These are phyloP conservation scores for Alca torda DNA, from an alignment of 2,797 vertebrate genomes.

Conservation along the genomic window DNA sequence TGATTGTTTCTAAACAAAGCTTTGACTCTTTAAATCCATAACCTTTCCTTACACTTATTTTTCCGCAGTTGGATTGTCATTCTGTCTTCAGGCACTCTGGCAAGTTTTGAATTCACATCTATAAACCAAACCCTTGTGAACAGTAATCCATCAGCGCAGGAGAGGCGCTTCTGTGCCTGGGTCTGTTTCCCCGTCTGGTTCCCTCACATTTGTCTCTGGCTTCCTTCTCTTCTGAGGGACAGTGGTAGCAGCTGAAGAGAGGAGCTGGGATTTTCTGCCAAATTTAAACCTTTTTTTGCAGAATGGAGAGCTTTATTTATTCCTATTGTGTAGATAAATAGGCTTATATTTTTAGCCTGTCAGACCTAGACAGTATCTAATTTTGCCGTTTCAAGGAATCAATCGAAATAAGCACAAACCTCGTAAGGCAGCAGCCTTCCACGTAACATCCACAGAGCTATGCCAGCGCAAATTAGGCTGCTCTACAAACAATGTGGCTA, in stretches of 20 bases:
- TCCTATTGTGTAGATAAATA: slow-evolving; percentile 6
- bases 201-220: not conserved
- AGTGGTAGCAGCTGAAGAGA: not conserved
- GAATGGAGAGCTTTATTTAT: slow-evolving; percentile 19
- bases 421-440: not conserved
- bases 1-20: not conserved
- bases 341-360: slow-evolving; percentile 20
- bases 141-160: not conserved
- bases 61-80: not conserved
- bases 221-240: not conserved
- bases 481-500: not conserved
- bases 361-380: slow-evolving; percentile 30
- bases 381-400: slow-evolving; percentile 35
- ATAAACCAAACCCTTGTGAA: not conserved
- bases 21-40: not conserved
- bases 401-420: not conserved
- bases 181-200: not conserved
- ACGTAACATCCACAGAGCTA: not conserved
- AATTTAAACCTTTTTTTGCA: not conserved
- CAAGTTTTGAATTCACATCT: not conserved
- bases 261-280: not conserved
- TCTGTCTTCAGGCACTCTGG: not conserved
- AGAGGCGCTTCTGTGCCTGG: not conserved
- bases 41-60: not conserved
- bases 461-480: not conserved